Evolutionary conservation across 2,888 invertebrate species (phyloP), one percentile per base, ranked within the genome.

Genomic region (Ctena decussata): DNA sequence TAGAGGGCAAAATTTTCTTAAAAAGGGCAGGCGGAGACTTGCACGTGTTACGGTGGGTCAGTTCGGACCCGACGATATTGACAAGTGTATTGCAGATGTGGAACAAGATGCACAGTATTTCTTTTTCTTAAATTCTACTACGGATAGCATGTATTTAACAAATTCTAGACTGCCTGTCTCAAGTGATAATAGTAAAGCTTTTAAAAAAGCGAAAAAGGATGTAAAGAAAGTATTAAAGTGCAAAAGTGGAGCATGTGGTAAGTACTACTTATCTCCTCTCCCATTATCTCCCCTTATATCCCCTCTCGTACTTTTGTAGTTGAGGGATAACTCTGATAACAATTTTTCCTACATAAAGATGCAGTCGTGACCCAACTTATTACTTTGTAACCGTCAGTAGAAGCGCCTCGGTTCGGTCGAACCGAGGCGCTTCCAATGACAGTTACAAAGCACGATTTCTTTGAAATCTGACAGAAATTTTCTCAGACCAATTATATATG

Each of bases 221-320:
- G 80, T 87, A 18, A 82, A 83, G 80, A 87, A 87, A 70, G 79
- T 87, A 53, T 41, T 85, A 21, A 57, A 57, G 27, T 87, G 81
- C 69, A 65, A 41, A 5, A 78, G 79, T 24, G 60, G 57, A 18
- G 70, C 32, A n/a, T 86, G 85, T 74, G 82, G 85, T 86, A 82
- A 80, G 85, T 77, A 57, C 46, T 21, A 15, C 21, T 46, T 46
- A n/a, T n/a, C n/a, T n/a, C n/a, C n/a, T n/a, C n/a, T n/a, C n/a
- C n/a, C n/a, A n/a, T n/a, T n/a, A n/a, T n/a, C n/a, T n/a, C n/a
- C n/a, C n/a, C n/a, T n/a, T n/a, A n/a, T n/a, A n/a, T n/a, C n/a
- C n/a, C n/a, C n/a, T n/a, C n/a, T n/a, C n/a, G n/a, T n/a, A n/a
- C n/a, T n/a, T n/a, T n/a, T n/a, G n/a, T n/a, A n/a, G n/a, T n/a